Evolutionary conservation across 1,140 invertebrate genomes (phyloP).

Genomic region (Hylaeus anthracinus): DNA sequence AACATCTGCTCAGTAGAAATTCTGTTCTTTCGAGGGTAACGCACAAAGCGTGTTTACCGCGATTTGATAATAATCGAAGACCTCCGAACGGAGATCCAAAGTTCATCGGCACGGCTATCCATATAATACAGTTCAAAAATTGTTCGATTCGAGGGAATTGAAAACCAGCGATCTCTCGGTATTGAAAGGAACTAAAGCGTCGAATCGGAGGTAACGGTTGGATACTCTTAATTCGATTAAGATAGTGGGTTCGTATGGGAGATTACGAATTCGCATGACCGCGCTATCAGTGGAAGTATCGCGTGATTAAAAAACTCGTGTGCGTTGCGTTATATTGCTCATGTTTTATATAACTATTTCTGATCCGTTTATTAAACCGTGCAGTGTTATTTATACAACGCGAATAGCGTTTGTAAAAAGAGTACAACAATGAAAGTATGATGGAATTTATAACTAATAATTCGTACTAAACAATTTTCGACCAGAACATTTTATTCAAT

Average conservation of each 20-base stretch:
- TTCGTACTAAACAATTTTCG: not conserved
- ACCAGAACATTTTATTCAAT: not conserved
- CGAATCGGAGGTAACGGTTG: not conserved
- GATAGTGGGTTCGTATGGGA: not conserved
- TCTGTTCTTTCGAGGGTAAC: conserved; percentile 9
- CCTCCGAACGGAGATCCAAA: conserved; percentile 11
- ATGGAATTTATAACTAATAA: not conserved
- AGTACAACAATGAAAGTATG: no score
- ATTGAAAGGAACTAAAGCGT: not conserved
- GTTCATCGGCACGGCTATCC: conserved; percentile 13
- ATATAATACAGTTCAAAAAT: not conserved
- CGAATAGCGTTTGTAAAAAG: no score
- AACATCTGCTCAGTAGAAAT: conserved; percentile 25
- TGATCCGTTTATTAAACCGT: no score
- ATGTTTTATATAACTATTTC: not conserved
- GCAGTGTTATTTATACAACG: no score
- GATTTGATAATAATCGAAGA: conserved; percentile 24
- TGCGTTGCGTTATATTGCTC: not conserved
- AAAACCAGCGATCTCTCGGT: not conserved
- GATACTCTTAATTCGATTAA: not conserved
- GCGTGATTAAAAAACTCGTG: not conserved
- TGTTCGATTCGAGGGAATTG: not conserved
- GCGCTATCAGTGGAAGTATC: not conserved
- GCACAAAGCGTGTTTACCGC: conserved; percentile 8
- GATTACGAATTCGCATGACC: not conserved